Evolutionary conservation across 1,140 invertebrate species (phyloP), one percentile per base, ranked within the genome.

Genomic region (Tribolium castaneum): DNA sequence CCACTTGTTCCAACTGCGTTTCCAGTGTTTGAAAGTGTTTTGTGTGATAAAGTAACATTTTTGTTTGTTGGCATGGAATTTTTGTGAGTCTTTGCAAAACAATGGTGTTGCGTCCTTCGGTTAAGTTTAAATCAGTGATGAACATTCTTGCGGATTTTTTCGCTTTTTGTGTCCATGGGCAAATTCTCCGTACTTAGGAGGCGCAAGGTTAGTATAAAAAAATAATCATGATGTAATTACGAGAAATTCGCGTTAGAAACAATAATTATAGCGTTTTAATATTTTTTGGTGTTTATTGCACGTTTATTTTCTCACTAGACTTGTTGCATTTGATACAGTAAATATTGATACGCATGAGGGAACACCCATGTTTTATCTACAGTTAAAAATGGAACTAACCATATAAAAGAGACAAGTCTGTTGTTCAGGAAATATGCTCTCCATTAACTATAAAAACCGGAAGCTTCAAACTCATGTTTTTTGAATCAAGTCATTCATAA

Each of bases 1-100:
- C 70, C 70, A 72, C 70, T 72, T 66, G 59, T 66, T 66, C 35
- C 59, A 66, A 66, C 70, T n/a, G 50, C 66, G 34, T 72, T 72
- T 72, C 39, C 50, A 72, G 14, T 50, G 50, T 72, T 72, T 72
- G 39, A 72, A 72, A 72, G 39, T 72, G 50, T 72, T 35, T 30
- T 13, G 59, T 66, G 25, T 35, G 25, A 66, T 66, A 66, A 66
- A 66, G 25, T 12, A 30, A 13, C 25, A 7, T 35, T 66, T 66
- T 66, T 66, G 14, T 66, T 14, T 16, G 12, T 14, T 16, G 6
- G 35, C 39, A 22, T 14, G 34, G 10, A 56, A 22, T 56, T 56
- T 62, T 34, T 62, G 56, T 62, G 56, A 35, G 22, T 56, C 16
- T 19, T 19, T 19, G 16, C 9, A n/a, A 13, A 62, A 62, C 9